Conservation (phyloP, 2,113 vertebrate species). For the Eulemur macaco region DNA sequence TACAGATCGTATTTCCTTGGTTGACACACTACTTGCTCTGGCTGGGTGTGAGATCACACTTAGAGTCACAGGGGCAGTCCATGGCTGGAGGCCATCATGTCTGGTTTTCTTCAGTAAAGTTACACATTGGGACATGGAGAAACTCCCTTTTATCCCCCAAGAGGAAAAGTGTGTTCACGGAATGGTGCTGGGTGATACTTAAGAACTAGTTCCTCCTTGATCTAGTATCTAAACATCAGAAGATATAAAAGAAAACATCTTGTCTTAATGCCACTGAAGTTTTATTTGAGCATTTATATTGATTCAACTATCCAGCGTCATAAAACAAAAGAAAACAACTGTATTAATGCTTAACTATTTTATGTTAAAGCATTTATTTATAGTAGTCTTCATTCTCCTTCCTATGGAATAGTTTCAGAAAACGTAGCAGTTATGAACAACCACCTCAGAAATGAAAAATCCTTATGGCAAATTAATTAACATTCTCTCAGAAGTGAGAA, state of each 20-base stretch:
- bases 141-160: not conserved
- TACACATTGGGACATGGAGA: not conserved
- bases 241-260: slow-evolving; percentile 14
- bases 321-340: slow-evolving; percentile 18
- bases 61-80: not conserved
- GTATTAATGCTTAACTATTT: not conserved
- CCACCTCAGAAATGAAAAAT: slow-evolving; percentile 42
- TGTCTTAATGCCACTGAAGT: not conserved
- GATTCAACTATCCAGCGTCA: not conserved
- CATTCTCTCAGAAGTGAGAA: not conserved
- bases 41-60: slow-evolving; percentile 11
- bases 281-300: slow-evolving; percentile 16
- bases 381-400: not conserved
- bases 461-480: slow-evolving; percentile 9
- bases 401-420: not conserved
- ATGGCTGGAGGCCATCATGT: not conserved
- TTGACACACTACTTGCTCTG: slow-evolving; percentile 19
- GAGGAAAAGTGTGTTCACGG: not conserved
- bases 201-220: not conserved
- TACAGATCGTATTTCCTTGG: slow-evolving; percentile 8
- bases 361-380: slow-evolving; percentile 38
- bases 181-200: not conserved
- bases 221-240: not conserved
- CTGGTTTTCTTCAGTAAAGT: slow-evolving; percentile 3
- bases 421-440: not conserved